These are phyloP conservation scores for Microplitis manilae DNA, from an alignment of 2,888 invertebrate genomes.

Conservation along the genomic window DNA sequence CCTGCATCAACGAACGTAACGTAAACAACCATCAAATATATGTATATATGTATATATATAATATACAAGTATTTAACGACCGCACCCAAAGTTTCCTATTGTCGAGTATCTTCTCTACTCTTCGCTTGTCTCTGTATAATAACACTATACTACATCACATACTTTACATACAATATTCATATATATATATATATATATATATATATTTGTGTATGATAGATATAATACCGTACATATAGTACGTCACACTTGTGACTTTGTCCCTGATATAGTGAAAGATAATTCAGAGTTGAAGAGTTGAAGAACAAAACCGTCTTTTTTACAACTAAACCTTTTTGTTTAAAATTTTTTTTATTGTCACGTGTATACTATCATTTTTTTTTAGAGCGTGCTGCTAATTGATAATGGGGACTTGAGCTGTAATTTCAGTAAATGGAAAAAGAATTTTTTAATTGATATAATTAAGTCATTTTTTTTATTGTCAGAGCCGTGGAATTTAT, in stretches of 20 bases:
- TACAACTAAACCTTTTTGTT: not conserved
- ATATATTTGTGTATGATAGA: too few species aligned
- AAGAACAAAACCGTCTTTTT: not conserved
- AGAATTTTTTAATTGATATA: not conserved
- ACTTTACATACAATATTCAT: not conserved
- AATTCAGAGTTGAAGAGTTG: not conserved
- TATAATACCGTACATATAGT: not conserved
- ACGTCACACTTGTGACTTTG: not conserved
- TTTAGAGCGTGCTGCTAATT: not conserved
- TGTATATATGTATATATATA: conserved; percentile 8
- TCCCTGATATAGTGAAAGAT: not conserved
- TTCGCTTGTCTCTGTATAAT: not conserved
- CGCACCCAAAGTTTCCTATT: conserved; percentile 18
- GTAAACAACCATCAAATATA: conserved; percentile 1
- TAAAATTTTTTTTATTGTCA: not conserved
- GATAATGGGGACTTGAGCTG: not conserved
- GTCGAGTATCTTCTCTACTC: conserved; percentile 2
- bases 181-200: too few species aligned
- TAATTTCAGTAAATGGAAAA: not conserved
- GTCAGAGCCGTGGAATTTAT: not conserved
- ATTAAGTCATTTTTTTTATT: not conserved
- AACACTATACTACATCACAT: not conserved
- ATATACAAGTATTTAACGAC: conserved; percentile 3
- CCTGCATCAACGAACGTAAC: conserved; percentile 1
- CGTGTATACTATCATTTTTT: not conserved